Base-by-base conservation (phyloP, 2,113 vertebrate genomes). In the Misgurnus anguillicaudatus region DNA sequence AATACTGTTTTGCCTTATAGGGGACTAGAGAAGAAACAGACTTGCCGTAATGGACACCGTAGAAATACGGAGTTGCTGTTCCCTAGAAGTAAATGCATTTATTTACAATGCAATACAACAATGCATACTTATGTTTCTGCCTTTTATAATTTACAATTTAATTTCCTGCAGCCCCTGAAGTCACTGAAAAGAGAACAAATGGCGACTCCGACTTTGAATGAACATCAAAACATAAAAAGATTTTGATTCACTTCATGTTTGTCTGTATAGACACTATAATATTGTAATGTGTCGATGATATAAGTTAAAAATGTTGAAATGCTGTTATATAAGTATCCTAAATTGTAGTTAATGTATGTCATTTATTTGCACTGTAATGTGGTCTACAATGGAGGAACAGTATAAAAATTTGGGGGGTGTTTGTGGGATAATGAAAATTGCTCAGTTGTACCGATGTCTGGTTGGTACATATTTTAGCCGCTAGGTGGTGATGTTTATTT, bases 41-140 rank as follows among this genome's bases (percentile, higher is more conserved):
- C 87, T 2, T 93, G 92, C 10, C 48, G 71, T 19, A 86, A 88
- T 0, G 84, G 91, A 45, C 85, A 92, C 79, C 36, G 13, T 13
- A 87, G 87, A 39, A 82, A 75, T 1, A 53, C 86, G 10, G 90
- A 93, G 72, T 85, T 91, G 75, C 82, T 92, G 17, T 86, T 92
- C 58, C 91, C 92, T 66, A 69, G 85, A 86, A 89, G 90, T 92
- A 91, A 84, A 61, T 57, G 17, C 45, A 14, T 63, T 47, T 10
- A n/a, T 45, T 65, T 65, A 61, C 45, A 60, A 16, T n/a, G 16
- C 11, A 55, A 36, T 41, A 19, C 5, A 64, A 9, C 31, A 10
- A 6, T 48, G 77, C 11, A 24, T 3, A 9, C 5, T 45, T 55
- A 19, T 71, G 57, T 68, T 67, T 13, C 5, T 75, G 9, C 47